These are phyloP conservation scores for Macrobrachium rosenbergii DNA, from an alignment of 1,140 invertebrate species.

Conservation along the genomic window DNA sequence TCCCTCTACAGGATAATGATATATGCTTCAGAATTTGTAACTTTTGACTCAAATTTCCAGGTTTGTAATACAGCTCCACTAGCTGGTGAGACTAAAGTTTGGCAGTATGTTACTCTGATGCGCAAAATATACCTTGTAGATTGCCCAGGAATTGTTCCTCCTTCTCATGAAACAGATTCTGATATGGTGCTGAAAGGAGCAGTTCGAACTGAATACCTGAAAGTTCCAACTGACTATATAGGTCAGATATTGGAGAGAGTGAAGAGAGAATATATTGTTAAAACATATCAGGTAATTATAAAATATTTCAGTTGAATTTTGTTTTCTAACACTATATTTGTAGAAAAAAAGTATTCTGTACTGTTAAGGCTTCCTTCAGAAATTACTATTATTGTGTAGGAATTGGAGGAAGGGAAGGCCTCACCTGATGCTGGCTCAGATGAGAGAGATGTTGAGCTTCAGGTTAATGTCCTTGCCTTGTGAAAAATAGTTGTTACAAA, in stretches of 20 bases:
- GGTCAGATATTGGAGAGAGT: conserved; percentile 88
- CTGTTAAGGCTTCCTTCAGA: no score
- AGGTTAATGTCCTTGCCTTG: no score
- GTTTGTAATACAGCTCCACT: conserved; percentile 97
- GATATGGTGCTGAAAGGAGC: conserved; percentile 90
- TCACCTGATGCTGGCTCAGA: no score
- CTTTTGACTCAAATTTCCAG: conserved; percentile 14
- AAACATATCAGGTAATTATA: conserved; percentile 88
- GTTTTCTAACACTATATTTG: not conserved
- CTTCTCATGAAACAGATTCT: conserved; percentile 84
- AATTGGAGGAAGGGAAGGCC: no score
- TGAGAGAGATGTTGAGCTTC: no score
- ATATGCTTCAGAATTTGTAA: not conserved
- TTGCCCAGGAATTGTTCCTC: conserved; percentile 99
- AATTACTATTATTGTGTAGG: no score
- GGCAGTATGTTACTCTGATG: conserved; percentile 99
- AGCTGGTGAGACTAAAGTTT: conserved; percentile 99
- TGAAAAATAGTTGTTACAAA: no score
- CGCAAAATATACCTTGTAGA: conserved; percentile 97
- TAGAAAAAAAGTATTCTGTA: not conserved
- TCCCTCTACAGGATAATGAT: no score
- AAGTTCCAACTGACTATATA: conserved; percentile 96
- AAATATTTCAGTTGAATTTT: not conserved
- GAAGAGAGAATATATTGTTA: conserved; percentile 88
- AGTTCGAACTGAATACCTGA: conserved; percentile 94